Evolutionary conservation across 2,888 invertebrate species (phyloP).

Genomic region (Aspidiotus rigidus): DNA sequence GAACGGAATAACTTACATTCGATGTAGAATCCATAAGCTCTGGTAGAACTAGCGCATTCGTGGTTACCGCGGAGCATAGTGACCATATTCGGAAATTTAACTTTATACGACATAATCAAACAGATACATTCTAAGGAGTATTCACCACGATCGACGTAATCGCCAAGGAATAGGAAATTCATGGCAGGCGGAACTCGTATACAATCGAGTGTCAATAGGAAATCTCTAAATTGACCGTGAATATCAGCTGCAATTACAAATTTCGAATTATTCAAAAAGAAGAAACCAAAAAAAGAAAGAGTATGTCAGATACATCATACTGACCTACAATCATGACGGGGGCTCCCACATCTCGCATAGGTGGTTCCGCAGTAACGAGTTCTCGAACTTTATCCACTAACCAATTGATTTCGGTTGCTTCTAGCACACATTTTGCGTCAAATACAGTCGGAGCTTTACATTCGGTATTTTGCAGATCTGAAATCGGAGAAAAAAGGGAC

Average conservation of each 20-base stretch:
- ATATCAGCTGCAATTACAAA: slow-evolving; percentile 19
- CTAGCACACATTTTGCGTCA: slow-evolving; percentile 19
- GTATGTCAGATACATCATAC: neutral
- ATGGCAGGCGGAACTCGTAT: slow-evolving; percentile 55
- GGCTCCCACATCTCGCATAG: slow-evolving; percentile 2
- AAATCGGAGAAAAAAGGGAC: neutral
- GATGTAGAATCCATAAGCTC: slow-evolving; percentile 49
- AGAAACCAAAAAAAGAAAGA: neutral
- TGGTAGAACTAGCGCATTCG: slow-evolving; percentile 52
- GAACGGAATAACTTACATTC: slow-evolving; percentile 43
- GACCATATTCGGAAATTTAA: slow-evolving; percentile 43
- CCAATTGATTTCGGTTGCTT: slow-evolving; percentile 20
- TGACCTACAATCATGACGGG: slow-evolving; percentile 26
- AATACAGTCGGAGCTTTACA: slow-evolving; percentile 27
- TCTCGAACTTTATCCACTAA: slow-evolving; percentile 19
- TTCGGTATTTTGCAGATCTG: slow-evolving; percentile 27
- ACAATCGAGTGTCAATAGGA: slow-evolving; percentile 53
- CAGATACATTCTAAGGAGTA: slow-evolving; percentile 41
- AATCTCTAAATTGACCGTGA: slow-evolving; percentile 50
- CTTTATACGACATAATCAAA: slow-evolving; percentile 28
- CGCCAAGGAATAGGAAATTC: slow-evolving; percentile 53
- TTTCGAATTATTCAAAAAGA: neutral
- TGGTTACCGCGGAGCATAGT: slow-evolving; percentile 51
- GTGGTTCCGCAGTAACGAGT: slow-evolving; percentile 16
- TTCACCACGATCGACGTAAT: slow-evolving; percentile 42